Base-by-base conservation (phyloP, 35 echinoderm and acorn worm species). In the Anneissia japonica region DNA sequence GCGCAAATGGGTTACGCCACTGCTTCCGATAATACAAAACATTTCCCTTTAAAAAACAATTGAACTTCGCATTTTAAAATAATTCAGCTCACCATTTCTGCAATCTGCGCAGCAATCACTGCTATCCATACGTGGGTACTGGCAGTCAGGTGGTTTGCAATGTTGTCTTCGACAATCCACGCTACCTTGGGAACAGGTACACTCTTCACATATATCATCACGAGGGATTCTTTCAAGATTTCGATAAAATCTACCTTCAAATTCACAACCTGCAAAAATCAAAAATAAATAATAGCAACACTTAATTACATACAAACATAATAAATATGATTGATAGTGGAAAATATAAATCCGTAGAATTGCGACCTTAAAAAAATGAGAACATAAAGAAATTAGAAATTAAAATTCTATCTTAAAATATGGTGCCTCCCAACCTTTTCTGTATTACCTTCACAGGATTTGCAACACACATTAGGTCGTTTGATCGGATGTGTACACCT, bases 101-200 rank as follows among this genome's bases (percentile, higher is more conserved):
- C 92, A 99, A 19, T 88, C 87, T 64, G 96, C 89, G 75, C 96
- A 99, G 35, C 96, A 99, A 38, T 87, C 77, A 75, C 96, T 92
- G 30, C 78, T 85, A 30, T 75, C 75, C 0, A 35, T 38, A 23
- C 89, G 83, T 30, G 86, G 86, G 35, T 89, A 34, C 17, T 40
- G 31, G 36, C 96, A 99, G 37, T 81, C 35, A 0, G 86, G 37
- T 2, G 77, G 34, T 46, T 38, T 43, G 30, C 96, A 99, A 0
- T 86, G 89, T 40, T 85, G 72, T 26, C 73, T 91, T 17, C 84
- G 76, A 46, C 96, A 99, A 0, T 75, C 82, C 0, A 99, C 89
- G 0, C 83, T 94, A 23, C 96, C 96, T 46, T 86, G 91, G 29
- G 88, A 76, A 89, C 96, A 99, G 4, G 75, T 87, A 73, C 96